phyloP scores from a whole-genome alignment of 2,888 invertebrate species.

The Tetropium fuscum region DNA sequence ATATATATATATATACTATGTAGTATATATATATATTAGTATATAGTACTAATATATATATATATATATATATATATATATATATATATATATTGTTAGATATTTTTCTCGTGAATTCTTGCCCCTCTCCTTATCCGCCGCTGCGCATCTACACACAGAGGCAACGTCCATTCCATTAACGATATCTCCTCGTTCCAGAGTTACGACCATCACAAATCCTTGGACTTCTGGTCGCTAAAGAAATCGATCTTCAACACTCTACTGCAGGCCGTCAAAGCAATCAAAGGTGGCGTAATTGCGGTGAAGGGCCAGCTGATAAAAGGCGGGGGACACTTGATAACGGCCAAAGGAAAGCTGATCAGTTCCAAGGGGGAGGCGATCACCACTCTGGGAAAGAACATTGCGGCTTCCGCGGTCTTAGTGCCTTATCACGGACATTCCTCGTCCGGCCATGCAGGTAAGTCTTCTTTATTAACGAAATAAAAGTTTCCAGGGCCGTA shows the following conservation, averaged over 20 bases:
- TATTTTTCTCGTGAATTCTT: too few relatives aligned
- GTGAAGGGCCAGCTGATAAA: slow-evolving; percentile 90
- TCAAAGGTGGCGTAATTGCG: slow-evolving; percentile 88
- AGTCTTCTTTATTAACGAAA: slow-evolving; percentile 1
- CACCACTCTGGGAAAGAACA: slow-evolving; percentile 81
- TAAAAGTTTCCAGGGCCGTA: slow-evolving; percentile 50
- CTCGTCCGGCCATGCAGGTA: slow-evolving; percentile 47
- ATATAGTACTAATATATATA: too few relatives aligned
- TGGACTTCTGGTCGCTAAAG: slow-evolving; percentile 77
- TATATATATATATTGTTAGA: too few relatives aligned
- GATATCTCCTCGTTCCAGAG: slow-evolving; percentile 50
- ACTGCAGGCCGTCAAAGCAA: slow-evolving; percentile 89
- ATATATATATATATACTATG: too few relatives aligned
- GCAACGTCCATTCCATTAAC: too few relatives aligned
- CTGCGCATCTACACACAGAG: too few relatives aligned
- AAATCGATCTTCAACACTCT: slow-evolving; percentile 85
- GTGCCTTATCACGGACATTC: slow-evolving; percentile 62
- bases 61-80: too few relatives aligned
- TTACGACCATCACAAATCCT: slow-evolving; percentile 55
- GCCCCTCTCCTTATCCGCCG: too few relatives aligned
- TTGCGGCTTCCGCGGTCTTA: slow-evolving; percentile 80
- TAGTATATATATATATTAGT: too few relatives aligned
- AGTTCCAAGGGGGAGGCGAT: slow-evolving; percentile 84
- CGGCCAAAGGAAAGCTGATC: slow-evolving; percentile 76
- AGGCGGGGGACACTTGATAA: slow-evolving; percentile 79